Evolutionary conservation across 1,140 invertebrate species (phyloP).

Genomic region (Anthonomus grandis): DNA sequence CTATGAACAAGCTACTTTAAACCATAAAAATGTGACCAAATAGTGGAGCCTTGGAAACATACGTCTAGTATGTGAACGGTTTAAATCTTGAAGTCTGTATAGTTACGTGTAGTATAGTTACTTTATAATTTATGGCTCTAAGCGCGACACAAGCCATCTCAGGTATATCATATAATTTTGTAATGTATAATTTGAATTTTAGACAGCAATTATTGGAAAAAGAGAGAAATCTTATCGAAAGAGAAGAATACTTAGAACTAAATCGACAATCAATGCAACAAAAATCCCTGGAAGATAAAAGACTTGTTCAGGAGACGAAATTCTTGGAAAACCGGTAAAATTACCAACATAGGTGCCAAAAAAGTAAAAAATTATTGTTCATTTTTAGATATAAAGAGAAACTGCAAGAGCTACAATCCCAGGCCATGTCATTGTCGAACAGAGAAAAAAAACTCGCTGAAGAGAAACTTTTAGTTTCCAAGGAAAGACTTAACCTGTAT

Average conservation of each 20-base stretch:
- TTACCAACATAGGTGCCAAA: not conserved
- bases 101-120: no score
- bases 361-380: constrained; percentile 27
- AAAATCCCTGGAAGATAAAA: constrained; percentile 18
- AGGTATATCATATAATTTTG: no score
- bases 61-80: no score
- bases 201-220: constrained; percentile 6
- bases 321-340: constrained; percentile 20
- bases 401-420: constrained; percentile 39
- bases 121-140: no score
- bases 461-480: constrained; percentile 43
- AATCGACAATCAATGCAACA: constrained; percentile 27
- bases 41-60: no score
- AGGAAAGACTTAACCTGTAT: constrained; percentile 37
- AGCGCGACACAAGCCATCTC: no score
- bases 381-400: constrained; percentile 44
- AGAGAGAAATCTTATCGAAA: constrained; percentile 48
- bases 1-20: no score
- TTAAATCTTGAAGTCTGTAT: no score
- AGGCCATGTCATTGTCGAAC: constrained; percentile 31
- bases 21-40: no score
- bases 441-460: constrained; percentile 45
- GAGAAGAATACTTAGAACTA: constrained; percentile 44
- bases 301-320: constrained; percentile 17
- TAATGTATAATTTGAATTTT: no score